Evolutionary conservation across 1,140 invertebrate genomes (phyloP).

Genomic region (Bathynomus jamesi): DNA sequence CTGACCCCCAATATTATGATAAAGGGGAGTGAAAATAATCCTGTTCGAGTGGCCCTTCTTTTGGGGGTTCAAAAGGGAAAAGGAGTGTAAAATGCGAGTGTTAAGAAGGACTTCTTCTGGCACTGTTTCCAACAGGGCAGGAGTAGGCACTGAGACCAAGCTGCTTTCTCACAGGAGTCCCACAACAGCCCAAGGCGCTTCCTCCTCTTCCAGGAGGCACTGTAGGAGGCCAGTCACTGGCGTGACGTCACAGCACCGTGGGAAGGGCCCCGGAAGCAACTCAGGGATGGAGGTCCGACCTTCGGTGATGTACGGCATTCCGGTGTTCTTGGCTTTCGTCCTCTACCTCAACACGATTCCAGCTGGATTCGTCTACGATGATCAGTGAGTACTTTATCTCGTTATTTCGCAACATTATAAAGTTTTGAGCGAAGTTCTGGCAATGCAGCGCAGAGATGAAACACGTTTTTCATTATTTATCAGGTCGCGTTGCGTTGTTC

Average conservation of each 20-base stretch:
- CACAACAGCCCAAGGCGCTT: neutral
- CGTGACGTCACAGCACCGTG: neutral
- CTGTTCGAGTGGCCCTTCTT: too few relatives aligned
- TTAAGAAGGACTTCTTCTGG: neutral
- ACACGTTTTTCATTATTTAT: too few relatives aligned
- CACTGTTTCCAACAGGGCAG: neutral
- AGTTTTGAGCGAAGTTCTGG: too few relatives aligned
- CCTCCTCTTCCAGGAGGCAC: neutral
- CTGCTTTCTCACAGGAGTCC: neutral
- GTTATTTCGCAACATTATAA: too few relatives aligned
- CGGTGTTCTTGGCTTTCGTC: slow-evolving; percentile 3
- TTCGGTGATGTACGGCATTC: neutral
- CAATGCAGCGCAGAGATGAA: too few relatives aligned
- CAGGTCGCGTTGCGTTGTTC: too few relatives aligned
- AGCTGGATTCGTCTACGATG: slow-evolving; percentile 17
- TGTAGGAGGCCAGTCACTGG: neutral
- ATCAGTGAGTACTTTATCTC: slow-evolving; percentile 19
- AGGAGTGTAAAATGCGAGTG: neutral
- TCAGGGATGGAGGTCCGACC: neutral
- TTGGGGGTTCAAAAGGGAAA: too few relatives aligned
- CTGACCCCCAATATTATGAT: too few relatives aligned
- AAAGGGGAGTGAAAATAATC: too few relatives aligned
- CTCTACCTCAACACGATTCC: slow-evolving; percentile 15
- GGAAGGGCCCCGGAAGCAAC: neutral
- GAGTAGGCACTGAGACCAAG: neutral